phyloP scores from a whole-genome alignment of 2,113 vertebrate genomes.

The Zosterops borbonicus region DNA sequence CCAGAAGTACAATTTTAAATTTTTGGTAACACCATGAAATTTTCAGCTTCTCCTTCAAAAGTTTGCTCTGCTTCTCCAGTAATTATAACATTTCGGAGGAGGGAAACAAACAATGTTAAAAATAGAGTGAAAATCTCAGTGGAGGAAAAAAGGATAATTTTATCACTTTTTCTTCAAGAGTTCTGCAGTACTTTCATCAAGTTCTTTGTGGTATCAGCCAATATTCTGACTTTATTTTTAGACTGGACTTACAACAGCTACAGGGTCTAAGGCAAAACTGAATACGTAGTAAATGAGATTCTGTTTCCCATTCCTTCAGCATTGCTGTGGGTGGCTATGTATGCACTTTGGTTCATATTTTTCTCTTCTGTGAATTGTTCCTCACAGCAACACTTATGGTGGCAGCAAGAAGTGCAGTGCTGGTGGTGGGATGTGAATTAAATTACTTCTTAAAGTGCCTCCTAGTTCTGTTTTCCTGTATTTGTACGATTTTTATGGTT shows the following conservation, averaged over 20 bases:
- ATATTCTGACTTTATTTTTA: conserved; percentile 37
- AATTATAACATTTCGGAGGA: neutral
- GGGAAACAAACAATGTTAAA: neutral
- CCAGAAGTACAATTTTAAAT: neutral
- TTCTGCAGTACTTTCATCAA: conserved; percentile 5
- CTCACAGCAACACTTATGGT: neutral
- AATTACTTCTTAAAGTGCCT: neutral
- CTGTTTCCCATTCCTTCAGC: neutral
- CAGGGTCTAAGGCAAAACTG: neutral
- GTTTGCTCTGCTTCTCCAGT: neutral
- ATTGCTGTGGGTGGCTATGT: neutral
- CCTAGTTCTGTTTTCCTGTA: neutral
- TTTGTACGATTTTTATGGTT: neutral
- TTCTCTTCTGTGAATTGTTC: neutral
- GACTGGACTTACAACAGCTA: neutral
- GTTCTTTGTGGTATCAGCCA: conserved; percentile 17
- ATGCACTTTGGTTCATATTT: neutral
- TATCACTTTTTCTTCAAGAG: neutral
- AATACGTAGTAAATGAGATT: neutral
- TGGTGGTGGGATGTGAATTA: neutral
- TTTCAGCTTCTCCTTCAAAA: neutral
- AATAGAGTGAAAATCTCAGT: neutral
- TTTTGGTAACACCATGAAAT: neutral
- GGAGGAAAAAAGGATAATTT: neutral
- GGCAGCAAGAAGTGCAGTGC: neutral